Evolutionary conservation across 2,797 vertebrate species (phyloP), one percentile per base, ranked within the genome.

Genomic region (Toxotes lorentzi): DNA sequence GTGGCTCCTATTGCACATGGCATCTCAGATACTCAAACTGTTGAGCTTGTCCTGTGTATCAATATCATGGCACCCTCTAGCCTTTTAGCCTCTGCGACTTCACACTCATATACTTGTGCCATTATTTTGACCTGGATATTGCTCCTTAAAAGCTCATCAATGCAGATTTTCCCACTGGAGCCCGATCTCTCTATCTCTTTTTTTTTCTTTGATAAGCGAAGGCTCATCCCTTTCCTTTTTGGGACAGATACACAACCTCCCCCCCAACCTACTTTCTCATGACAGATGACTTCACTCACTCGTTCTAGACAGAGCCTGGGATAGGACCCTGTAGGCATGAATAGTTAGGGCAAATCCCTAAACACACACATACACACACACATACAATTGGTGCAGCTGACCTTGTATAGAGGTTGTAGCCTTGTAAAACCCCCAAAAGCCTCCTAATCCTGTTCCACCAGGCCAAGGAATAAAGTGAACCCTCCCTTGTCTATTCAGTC

Each of bases 281-380:
- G 86, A 91, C 78, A 79, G 85, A 93, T 94, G 92, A 94, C 89
- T 93, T 92, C 87, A 93, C 83, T 90, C 82, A 86, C 84, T 92
- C 82, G 71, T 73, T 84, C 71, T 74, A 54, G 85, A 86, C 82
- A 74, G 62, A 88, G 79, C 83, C 79, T 77, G 76, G 68, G 72
- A 82, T 78, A 74, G 82, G 47, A 82, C 84, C 83, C 79, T 41
- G 48, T 34, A 73, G 76, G 85, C 80, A 89, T 79, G 83, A 78
- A 85, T 87, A 87, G 86, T 88, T 68, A 79, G 19, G 43, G 78
- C 54, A 91, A 92, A 91, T 89, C 86, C 88, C 86, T 67, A 85
- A 79, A 80, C 67, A 66, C 81, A 80, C 83, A 68, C 76, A 27
- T 40, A 51, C 64, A 75, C 61, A 60, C 67, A 75, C 76, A 69